Percentiles rank a stretch among this genome's conserved stretches.
phyloP scores from a whole-genome alignment of 2,797 vertebrate genomes.

The Acridotheres tristis region DNA sequence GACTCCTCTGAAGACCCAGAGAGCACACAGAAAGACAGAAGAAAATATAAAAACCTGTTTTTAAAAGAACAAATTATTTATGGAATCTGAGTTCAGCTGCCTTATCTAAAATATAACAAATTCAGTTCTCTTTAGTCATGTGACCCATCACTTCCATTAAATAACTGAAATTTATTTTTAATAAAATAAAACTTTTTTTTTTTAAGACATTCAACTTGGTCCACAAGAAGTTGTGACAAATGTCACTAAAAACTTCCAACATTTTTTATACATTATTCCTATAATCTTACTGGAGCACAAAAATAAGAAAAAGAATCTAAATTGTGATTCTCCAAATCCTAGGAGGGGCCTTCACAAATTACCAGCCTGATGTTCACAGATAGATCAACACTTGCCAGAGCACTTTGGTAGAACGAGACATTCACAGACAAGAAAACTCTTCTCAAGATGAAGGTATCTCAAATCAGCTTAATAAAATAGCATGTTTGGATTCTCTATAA shows the following conservation, averaged over 20 bases:
- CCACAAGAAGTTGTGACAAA: background rate
- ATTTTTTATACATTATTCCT: background rate
- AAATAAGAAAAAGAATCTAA: background rate
- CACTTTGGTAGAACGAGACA: background rate
- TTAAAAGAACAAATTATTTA: background rate
- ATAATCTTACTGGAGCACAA: rapidly evolving
- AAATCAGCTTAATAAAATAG: conserved; percentile 41
- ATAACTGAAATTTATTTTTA: background rate
- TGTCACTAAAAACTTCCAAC: background rate
- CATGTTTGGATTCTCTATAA: conserved; percentile 50
- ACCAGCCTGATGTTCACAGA: background rate
- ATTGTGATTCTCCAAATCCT: background rate
- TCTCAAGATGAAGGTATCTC: conserved; percentile 36
- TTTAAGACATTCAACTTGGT: background rate
- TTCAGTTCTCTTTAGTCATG: background rate
- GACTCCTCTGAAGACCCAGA: background rate
- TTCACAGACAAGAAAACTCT: background rate
- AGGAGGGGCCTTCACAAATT: background rate
- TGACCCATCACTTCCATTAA: background rate
- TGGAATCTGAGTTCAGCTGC: background rate
- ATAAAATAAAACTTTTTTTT: background rate
- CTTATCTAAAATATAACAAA: background rate
- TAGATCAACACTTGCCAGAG: background rate
- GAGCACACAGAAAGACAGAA: background rate
- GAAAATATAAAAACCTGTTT: background rate